Base-by-base conservation (phyloP, 64 coral and sea anemone genomes). In the Porites australiensis region DNA sequence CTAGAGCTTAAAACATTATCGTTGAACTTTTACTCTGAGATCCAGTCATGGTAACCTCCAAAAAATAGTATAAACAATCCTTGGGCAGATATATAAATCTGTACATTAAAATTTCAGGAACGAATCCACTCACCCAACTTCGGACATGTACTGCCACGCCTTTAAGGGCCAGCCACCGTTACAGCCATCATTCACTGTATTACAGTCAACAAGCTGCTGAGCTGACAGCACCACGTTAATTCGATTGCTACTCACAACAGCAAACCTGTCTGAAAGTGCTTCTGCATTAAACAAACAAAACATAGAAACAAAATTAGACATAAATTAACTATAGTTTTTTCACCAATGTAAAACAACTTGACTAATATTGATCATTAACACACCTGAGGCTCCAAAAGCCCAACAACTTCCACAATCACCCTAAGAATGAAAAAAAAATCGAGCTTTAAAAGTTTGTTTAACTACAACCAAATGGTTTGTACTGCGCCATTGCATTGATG, bases 381-480 rank as follows among this genome's bases (percentile, higher is more conserved):
- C 90, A 96, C 95, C 95, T 74, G 95, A 96, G 19, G 95, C 95
- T 13, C 95, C 95, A 87, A 96, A 96, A 19, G 91, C 95, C 95
- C 95, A 96, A 53, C 95, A 96, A 74, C 91, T 93, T 63, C 95
- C 95, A 87, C 95, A 96, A 4, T 16, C 11, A 47, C 68, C 89
- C 94, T 96, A 58, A 65, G 27, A 70, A 57, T 57, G 54, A 57
- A 4, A 57, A 57, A 57, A 6, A 6, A 12, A 57, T 57, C 7
- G 12, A 57, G 12, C 54, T 4, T 57, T 57, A 37, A 37, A 37
- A 37, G 27, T 37, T 37, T 37, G 27, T 37, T 37, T 37, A 37
- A 0, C 27, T 37, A 37, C 27, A 37, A 37, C 27, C 27, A 37
- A 37, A 37, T 37, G 27, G 27, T 37, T 37, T 37, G 27, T 37